A percentile compares a stretch with the other conserved stretches of the same genome.
Evolutionary conservation across 2,113 vertebrate genomes (phyloP).

Genomic region (Nibea coibor): DNA sequence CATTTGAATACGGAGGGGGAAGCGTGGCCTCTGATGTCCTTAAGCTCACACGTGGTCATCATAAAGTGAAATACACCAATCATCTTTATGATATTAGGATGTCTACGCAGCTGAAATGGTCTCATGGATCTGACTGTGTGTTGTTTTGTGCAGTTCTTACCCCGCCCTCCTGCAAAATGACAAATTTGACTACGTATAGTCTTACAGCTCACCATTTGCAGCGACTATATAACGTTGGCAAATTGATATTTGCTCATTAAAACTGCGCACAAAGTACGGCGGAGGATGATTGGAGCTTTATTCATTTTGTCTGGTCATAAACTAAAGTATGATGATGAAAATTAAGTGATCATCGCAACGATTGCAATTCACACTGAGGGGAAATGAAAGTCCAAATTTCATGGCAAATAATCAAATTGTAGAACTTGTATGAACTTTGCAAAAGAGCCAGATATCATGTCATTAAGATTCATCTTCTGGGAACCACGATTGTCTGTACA

Average conservation of each 20-base stretch:
- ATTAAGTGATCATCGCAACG: too few species aligned
- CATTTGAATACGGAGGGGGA: conserved; percentile 3
- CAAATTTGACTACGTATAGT: background rate
- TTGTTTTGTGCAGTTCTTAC: background rate
- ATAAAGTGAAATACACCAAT: background rate
- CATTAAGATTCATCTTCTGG: background rate
- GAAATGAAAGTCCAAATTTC: background rate
- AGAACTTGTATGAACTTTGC: background rate
- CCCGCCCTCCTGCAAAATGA: background rate
- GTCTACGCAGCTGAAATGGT: background rate
- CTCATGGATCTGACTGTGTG: background rate
- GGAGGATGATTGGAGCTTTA: background rate
- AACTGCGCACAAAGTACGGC: background rate
- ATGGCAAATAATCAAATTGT: background rate
- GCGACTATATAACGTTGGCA: background rate
- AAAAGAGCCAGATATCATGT: too few species aligned
- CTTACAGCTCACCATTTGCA: background rate
- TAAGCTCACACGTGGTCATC: conserved; percentile 1
- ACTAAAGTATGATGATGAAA: background rate
- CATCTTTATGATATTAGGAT: background rate
- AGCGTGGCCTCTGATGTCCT: conserved; percentile 10
- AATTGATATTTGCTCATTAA: background rate
- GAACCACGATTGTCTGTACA: background rate
- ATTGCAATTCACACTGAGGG: background rate
- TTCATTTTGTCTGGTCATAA: conserved; percentile 1